A percentile compares a stretch with the other conserved stretches of the same genome.
Evolutionary conservation across 2,888 invertebrate genomes (phyloP).

Genomic region (Therioaphis trifolii): DNA sequence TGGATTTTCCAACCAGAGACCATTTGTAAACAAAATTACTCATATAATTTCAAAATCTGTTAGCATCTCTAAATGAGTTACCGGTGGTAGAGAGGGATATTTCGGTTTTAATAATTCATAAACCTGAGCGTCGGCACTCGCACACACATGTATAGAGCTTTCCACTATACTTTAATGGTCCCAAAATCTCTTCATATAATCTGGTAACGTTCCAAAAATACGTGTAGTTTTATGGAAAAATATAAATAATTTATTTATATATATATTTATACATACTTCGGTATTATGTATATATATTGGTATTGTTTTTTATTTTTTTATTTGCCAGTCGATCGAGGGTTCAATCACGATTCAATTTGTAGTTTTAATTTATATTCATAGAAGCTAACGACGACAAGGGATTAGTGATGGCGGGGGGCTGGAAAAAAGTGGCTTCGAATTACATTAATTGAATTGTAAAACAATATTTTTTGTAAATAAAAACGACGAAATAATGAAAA

Average conservation of each 20-base stretch:
- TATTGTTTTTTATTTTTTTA: constrained; percentile 40
- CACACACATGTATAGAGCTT: constrained; percentile 36
- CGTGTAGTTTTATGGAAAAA: constrained; percentile 61
- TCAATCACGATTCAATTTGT: constrained; percentile 63
- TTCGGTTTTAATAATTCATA: constrained; percentile 61
- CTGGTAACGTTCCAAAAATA: constrained; percentile 60
- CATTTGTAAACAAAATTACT: constrained; percentile 62
- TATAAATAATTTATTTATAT: constrained; percentile 51
- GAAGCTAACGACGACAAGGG: constrained; percentile 61
- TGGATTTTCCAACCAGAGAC: constrained; percentile 54
- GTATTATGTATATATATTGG: constrained; percentile 16
- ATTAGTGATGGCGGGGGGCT: constrained; percentile 47
- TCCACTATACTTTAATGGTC: constrained; percentile 60
- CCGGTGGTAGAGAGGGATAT: constrained; percentile 26
- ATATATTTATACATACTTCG: not conserved
- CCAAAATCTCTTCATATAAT: constrained; percentile 59
- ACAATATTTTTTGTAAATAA: constrained; percentile 56
- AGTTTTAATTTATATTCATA: constrained; percentile 63
- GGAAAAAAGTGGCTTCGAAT: constrained; percentile 62
- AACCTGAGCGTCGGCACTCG: constrained; percentile 31
- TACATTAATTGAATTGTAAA: constrained; percentile 63
- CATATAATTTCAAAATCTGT: constrained; percentile 62
- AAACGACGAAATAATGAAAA: constrained; percentile 63
- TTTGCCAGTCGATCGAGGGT: constrained; percentile 57
- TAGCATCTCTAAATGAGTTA: constrained; percentile 60